Evolutionary conservation across 2,888 invertebrate genomes (phyloP).

Genomic region (Nematopogon swammerdamellus): DNA sequence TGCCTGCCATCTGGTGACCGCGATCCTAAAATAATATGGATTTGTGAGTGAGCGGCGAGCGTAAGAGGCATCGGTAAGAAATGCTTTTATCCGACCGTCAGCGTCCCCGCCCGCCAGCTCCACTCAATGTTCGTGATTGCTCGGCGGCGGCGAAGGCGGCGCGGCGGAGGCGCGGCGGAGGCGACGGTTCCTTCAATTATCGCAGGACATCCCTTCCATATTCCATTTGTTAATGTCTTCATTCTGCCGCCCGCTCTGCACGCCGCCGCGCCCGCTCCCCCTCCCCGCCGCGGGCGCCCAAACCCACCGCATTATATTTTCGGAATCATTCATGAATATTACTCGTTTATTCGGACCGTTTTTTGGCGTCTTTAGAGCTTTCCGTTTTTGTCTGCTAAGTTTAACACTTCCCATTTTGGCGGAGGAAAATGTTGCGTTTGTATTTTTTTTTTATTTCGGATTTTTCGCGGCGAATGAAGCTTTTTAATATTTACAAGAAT

Average conservation of each 20-base stretch:
- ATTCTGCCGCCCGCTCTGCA: conserved; percentile 8
- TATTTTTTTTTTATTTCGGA: background rate
- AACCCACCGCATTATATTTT: conserved; percentile 3
- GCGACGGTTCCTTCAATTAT: background rate
- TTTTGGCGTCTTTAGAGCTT: background rate
- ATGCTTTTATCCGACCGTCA: background rate
- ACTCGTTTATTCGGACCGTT: background rate
- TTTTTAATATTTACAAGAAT: background rate
- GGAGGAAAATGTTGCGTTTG: background rate
- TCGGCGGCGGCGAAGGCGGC: no score
- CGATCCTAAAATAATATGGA: background rate
- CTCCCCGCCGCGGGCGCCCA: conserved; percentile 7
- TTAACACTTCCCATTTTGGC: background rate
- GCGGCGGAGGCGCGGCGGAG: no score
- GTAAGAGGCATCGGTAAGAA: background rate
- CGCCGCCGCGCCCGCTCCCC: conserved; percentile 9
- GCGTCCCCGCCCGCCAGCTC: no score
- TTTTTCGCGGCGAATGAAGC: background rate
- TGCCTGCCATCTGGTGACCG: background rate
- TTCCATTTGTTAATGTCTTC: background rate
- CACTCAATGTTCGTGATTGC: background rate
- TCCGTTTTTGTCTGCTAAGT: background rate
- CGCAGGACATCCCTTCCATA: background rate
- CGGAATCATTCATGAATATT: background rate
- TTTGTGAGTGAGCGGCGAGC: background rate